A percentile compares a stretch with the other conserved stretches of the same genome.
Conservation (phyloP, 2,797 vertebrate species). For the Phaenicophaeus curvirostris region DNA sequence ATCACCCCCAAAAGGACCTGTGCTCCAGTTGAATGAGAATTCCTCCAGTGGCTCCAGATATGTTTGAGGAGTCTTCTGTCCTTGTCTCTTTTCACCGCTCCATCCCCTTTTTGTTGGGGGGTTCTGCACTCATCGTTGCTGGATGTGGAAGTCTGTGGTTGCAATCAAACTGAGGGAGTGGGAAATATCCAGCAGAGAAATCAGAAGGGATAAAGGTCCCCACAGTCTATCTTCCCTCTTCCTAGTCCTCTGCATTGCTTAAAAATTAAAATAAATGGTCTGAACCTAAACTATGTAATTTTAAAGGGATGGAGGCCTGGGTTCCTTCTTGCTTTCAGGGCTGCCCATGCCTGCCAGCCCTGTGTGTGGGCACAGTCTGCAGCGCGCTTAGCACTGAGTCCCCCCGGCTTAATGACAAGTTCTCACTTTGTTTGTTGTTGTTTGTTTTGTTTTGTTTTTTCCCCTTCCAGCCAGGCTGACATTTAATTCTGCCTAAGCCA, state of each 20-base stretch:
- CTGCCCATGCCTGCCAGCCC: constrained; percentile 20
- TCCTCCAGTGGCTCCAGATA: neutral
- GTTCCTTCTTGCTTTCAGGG: neutral
- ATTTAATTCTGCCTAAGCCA: constrained; percentile 63
- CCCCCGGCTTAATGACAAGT: constrained; percentile 57
- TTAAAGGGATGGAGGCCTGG: neutral
- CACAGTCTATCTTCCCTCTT: neutral
- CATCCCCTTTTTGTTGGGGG: neutral
- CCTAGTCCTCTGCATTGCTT: neutral
- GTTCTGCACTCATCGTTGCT: neutral
- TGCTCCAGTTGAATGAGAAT: neutral
- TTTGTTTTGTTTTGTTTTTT: constrained; percentile 69
- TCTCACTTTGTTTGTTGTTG: constrained; percentile 74
- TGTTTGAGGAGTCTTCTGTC: neutral
- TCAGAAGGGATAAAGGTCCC: neutral
- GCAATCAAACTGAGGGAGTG: neutral
- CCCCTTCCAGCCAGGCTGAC: constrained; percentile 63
- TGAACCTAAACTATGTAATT: neutral
- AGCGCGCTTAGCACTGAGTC: constrained; percentile 19
- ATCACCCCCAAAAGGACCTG: neutral
- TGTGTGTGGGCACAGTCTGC: neutral
- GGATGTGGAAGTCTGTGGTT: neutral
- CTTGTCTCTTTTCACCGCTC: neutral
- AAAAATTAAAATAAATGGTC: neutral
- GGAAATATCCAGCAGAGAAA: neutral